phyloP scores from a whole-genome alignment of 2,113 vertebrate genomes.

The Telmatochromis bifrenatus region DNA sequence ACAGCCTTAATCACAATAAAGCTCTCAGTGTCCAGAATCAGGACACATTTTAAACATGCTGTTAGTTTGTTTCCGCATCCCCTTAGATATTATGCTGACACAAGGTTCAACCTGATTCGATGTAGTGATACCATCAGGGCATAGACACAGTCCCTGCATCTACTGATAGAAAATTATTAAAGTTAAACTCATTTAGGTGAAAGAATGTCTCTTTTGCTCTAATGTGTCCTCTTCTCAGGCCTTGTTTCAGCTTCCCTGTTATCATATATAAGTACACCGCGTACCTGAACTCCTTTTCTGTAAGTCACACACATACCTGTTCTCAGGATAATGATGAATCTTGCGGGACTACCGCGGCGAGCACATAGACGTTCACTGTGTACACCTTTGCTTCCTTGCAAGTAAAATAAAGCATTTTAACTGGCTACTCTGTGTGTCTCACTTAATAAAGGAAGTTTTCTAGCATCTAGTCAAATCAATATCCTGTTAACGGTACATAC shows the following conservation, averaged over 20 bases:
- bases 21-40: neutral
- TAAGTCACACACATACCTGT: neutral
- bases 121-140: neutral
- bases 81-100: neutral
- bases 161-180: neutral
- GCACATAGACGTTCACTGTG: neutral
- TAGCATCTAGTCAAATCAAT: neutral
- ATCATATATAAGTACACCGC: neutral
- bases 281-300: neutral
- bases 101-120: neutral
- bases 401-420: neutral
- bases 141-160: neutral
- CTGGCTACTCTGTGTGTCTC: neutral
- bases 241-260: neutral
- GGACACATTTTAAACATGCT: neutral
- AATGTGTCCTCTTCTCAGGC: neutral
- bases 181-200: neutral
- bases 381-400: neutral
- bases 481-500: neutral
- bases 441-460: neutral
- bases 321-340: neutral
- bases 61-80: neutral
- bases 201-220: neutral
- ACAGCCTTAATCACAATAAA: neutral
- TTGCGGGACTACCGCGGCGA: fast-evolving